Evolutionary conservation across 2,113 vertebrate species (phyloP).

Genomic region (Equus przewalskii): DNA sequence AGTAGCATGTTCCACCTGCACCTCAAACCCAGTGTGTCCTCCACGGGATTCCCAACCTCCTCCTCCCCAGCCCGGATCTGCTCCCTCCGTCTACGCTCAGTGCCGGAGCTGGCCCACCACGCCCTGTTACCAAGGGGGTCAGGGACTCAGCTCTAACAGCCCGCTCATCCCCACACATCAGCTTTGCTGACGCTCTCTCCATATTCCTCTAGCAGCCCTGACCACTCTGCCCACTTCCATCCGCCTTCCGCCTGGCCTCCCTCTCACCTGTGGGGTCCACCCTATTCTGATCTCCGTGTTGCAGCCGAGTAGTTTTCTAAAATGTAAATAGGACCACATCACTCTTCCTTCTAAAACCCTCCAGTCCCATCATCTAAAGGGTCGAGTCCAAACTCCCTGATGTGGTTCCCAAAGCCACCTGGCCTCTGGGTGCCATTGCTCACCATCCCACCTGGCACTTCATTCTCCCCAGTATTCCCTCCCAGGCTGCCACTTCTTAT

Average conservation of each 20-base stretch:
- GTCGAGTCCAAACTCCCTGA: not conserved
- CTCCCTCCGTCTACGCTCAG: not conserved
- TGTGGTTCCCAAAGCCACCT: not conserved
- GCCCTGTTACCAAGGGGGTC: not conserved
- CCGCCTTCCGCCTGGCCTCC: not conserved
- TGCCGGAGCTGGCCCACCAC: not conserved
- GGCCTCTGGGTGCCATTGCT: not conserved
- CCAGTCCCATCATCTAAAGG: not conserved
- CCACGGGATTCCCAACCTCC: not conserved
- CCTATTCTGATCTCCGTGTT: not conserved
- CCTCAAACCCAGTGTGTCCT: not conserved
- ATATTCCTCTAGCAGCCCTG: not conserved
- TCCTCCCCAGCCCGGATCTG: too few species aligned
- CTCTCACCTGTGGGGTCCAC: not conserved
- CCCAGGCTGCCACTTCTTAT: not conserved
- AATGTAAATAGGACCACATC: not conserved
- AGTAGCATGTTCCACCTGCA: not conserved
- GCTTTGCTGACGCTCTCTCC: not conserved
- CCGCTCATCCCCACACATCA: rapidly evolving
- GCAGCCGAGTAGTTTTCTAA: not conserved
- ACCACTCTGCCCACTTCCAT: too few species aligned
- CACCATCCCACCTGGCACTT: too few species aligned
- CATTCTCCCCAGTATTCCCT: rapidly evolving
- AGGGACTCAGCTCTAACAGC: not conserved
- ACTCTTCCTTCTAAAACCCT: not conserved